These are phyloP conservation scores for Chunga burmeisteri DNA, from an alignment of 2,113 vertebrate species.

Conservation along the genomic window DNA sequence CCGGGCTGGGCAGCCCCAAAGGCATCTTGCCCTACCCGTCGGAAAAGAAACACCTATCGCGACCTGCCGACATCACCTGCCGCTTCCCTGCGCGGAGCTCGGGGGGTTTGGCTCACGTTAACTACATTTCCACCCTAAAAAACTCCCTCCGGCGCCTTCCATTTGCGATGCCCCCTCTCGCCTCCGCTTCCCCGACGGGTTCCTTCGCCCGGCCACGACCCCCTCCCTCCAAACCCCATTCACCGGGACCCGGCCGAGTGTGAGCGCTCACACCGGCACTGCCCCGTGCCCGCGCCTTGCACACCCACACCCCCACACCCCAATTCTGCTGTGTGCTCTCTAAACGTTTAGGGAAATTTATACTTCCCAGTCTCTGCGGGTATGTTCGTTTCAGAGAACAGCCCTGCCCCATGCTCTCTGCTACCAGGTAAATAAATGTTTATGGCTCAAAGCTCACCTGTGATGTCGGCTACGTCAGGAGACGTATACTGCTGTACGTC, in stretches of 20 bases:
- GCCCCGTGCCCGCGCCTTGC: background rate
- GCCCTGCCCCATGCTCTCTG: background rate
- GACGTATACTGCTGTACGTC: rapidly evolving
- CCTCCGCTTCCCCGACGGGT: background rate
- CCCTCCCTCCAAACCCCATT: background rate
- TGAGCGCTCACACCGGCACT: rapidly evolving
- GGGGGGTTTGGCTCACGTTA: background rate
- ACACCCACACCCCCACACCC: too few species aligned
- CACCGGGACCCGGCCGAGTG: rapidly evolving
- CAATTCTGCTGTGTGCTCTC: rapidly evolving
- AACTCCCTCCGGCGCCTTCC: too few species aligned
- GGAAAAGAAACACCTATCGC: background rate
- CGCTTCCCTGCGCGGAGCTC: background rate
- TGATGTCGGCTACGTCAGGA: background rate
- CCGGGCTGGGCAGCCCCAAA: background rate
- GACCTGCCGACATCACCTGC: background rate
- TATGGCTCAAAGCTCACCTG: background rate
- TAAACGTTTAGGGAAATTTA: rapidly evolving
- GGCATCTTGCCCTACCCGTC: background rate
- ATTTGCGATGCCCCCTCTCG: rapidly evolving
- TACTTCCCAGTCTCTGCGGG: rapidly evolving
- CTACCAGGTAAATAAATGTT: background rate
- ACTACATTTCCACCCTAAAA: background rate
- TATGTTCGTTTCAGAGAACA: rapidly evolving
- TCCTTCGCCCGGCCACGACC: background rate